These are phyloP conservation scores for Gnatocerus cornutus DNA, from an alignment of 2,888 invertebrate species.

Conservation along the genomic window DNA sequence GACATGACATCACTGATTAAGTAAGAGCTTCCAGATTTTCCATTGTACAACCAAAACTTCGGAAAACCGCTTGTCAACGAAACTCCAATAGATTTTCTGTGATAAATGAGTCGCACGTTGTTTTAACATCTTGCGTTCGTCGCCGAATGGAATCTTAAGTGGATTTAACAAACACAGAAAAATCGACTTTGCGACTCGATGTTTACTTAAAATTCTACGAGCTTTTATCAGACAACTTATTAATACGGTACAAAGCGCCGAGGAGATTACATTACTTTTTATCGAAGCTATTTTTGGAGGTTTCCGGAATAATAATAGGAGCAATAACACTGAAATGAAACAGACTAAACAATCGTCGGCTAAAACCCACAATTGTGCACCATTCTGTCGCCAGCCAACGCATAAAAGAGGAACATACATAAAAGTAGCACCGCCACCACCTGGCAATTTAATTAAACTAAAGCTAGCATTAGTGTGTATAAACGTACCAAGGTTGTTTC, in stretches of 20 bases:
- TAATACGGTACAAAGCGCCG: constrained; percentile 31
- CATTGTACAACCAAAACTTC: constrained; percentile 29
- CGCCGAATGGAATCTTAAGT: constrained; percentile 35
- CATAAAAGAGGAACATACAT: not conserved
- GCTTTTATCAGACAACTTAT: constrained; percentile 34
- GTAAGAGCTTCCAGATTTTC: constrained; percentile 12
- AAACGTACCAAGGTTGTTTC: not conserved
- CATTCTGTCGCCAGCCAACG: constrained; percentile 1
- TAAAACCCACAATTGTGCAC: constrained; percentile 4
- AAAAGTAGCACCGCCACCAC: not conserved
- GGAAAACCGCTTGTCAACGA: constrained; percentile 22
- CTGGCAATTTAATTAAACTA: constrained; percentile 1
- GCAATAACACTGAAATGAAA: constrained; percentile 24
- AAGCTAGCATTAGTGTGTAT: not conserved
- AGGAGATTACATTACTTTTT: constrained; percentile 34
- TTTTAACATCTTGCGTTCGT: constrained; percentile 33
- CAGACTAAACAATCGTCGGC: constrained; percentile 7
- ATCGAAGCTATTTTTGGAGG: constrained; percentile 28
- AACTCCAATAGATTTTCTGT: constrained; percentile 33
- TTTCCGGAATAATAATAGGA: constrained; percentile 29
- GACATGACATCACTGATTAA: constrained; percentile 19
- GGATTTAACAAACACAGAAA: constrained; percentile 39
- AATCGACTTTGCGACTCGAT: constrained; percentile 29
- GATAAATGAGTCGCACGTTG: constrained; percentile 41
- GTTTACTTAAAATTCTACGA: constrained; percentile 39